Base-by-base conservation (phyloP, 1,140 invertebrate genomes). In the Schlechtendalia chinensis region DNA sequence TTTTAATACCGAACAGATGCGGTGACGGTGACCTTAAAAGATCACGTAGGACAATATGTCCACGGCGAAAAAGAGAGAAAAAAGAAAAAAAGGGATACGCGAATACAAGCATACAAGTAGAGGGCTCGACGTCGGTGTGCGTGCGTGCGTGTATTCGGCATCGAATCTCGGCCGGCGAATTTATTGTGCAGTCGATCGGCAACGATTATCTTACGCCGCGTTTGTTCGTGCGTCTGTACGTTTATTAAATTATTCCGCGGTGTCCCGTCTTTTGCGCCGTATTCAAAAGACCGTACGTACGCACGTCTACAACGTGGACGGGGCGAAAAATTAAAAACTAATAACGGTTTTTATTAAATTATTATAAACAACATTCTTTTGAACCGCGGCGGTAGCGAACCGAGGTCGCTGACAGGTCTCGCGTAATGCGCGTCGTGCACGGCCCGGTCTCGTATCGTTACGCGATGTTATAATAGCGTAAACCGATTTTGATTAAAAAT, bases 11-110 rank as follows among this genome's bases (percentile, higher is more conserved):
- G 74, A 77, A 77, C 74, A 77, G 74, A 77, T 77, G 74, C 74
- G 74, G 74, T 77, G 74, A 77, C 74, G 74, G 74, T 77, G 74
- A 77, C 74, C 74, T 77, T 77, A 77, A 77, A 77, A 59, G 74
- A 61, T 39, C 32, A 39, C 32, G 56, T 10, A 27, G 72, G 24
- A 47, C 61, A 59, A 61, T 77, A 77, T 77, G 74, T 77, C 74
- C 56, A 77, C n/a, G n/a, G n/a, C n/a, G n/a, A n/a, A n/a, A n/a
- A 61, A 77, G 56, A 74, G 6, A 27, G 50, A 69, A 50, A 24
- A 69, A 72, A 54, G 29, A 29, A 72, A 74, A 74, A 61, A 77
- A 77, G 74, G 74, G 74, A 61, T 61, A 47, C 32, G 39, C 22
- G 39, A 27, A 53, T n/a, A n/a, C n/a, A 8, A 39, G 32, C 32